A percentile compares a stretch with the other conserved stretches of the same genome.
These are phyloP conservation scores for Sylvicola cinctus DNA, from an alignment of 2,888 invertebrate genomes.

Conservation along the genomic window DNA sequence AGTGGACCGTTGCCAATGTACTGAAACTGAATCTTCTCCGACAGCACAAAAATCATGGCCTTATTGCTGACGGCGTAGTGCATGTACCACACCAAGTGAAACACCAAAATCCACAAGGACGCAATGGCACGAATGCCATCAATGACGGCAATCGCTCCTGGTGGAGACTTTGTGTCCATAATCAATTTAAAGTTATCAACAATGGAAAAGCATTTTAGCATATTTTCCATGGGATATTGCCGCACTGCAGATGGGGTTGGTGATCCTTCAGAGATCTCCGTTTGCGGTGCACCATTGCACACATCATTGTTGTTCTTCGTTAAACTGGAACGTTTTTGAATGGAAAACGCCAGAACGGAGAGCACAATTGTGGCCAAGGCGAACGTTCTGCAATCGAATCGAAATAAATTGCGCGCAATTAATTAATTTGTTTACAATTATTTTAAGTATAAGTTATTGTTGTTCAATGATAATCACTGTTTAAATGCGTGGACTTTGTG, in stretches of 20 bases:
- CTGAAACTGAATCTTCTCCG: conserved; percentile 21
- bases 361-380: no score
- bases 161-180: conserved; percentile 2
- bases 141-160: conserved; percentile 20
- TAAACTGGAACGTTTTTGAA: no score
- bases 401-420: no score
- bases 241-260: no score
- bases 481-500: not conserved
- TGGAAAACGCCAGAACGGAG: no score
- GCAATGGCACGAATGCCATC: conserved; percentile 22
- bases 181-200: conserved; percentile 12
- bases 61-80: conserved; percentile 24
- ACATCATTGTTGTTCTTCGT: no score
- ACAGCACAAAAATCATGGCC: conserved; percentile 19
- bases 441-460: not conserved
- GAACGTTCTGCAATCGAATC: no score
- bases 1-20: conserved; percentile 23
- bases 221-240: no score
- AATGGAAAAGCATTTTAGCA: conserved; percentile 21
- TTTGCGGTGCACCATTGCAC: no score
- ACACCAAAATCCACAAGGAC: conserved; percentile 23
- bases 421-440: no score
- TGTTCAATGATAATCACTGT: no score
- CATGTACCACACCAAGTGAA: conserved; percentile 25
- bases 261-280: no score